Evolutionary conservation across 2,797 vertebrate species (phyloP).

Genomic region (Myioborus miniatus): DNA sequence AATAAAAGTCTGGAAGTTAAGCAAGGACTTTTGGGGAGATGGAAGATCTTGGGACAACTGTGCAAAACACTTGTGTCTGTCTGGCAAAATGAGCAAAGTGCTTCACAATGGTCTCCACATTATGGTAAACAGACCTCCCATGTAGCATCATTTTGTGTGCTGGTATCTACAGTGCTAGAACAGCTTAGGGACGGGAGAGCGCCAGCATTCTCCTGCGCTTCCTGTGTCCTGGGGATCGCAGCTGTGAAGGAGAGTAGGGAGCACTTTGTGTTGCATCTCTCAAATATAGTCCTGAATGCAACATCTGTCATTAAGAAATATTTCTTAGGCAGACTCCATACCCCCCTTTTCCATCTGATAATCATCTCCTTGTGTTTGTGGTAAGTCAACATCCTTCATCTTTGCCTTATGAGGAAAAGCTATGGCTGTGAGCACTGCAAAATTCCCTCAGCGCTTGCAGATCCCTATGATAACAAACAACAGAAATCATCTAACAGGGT

Average conservation of each 20-base stretch:
- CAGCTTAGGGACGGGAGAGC: not conserved
- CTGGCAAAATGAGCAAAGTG: not conserved
- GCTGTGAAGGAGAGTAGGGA: slow-evolving; percentile 1
- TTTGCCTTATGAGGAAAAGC: slow-evolving; percentile 67
- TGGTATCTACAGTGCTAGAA: slow-evolving; percentile 26
- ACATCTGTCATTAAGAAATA: slow-evolving; percentile 56
- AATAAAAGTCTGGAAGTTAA: not conserved
- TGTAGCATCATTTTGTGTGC: not conserved
- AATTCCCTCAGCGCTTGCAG: slow-evolving; percentile 64
- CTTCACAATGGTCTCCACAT: not conserved
- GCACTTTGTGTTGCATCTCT: slow-evolving; percentile 3
- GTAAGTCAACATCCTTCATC: slow-evolving; percentile 70
- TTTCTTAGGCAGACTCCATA: slow-evolving; percentile 66
- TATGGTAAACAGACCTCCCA: slow-evolving; percentile 43
- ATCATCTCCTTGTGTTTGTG: slow-evolving; percentile 72
- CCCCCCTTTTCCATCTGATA: slow-evolving; percentile 71
- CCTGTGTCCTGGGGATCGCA: not conserved
- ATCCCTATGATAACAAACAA: slow-evolving; percentile 59
- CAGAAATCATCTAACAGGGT: not conserved
- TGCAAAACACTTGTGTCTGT: not conserved
- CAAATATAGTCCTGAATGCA: slow-evolving; percentile 56
- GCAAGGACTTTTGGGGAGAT: not conserved
- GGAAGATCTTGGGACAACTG: not conserved
- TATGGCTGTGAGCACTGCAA: slow-evolving; percentile 14
- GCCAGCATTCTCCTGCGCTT: not conserved